Evolutionary conservation across 2,797 vertebrate species (phyloP), one percentile per base, ranked within the genome.

Genomic region (Coccyzus lansbergi): DNA sequence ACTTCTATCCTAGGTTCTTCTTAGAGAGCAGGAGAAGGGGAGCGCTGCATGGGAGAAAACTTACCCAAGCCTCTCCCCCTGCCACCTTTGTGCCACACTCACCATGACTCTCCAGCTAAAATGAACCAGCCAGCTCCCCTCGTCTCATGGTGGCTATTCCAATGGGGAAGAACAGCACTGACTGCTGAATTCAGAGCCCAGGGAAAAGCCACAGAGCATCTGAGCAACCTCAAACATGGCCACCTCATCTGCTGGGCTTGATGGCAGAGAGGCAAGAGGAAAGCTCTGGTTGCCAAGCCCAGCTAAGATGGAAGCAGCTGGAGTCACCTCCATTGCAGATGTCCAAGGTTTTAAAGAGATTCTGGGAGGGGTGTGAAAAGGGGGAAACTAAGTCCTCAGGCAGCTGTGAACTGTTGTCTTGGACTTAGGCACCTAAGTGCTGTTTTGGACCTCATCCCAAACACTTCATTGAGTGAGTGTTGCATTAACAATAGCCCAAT

Each of bases 391-490:
- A 90, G 63, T 84, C 67, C 67, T 92, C 42, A 90, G 90, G 77
- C 90, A 95, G 88, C 77, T 93, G 91, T 79, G 91, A 88, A 86
- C 72, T 26, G 24, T 59, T 91, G 58, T 81, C 92, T 86, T 79
- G 74, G 86, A 92, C 88, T 96, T 96, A 94, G 83, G 80, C 63
- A 93, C 90, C 90, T 86, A 95, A 96, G 88, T 90, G 92, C 52
- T 90, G 74, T 94, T 72, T 92, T 96, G 94, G 96, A 92, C 29
- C 44, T 88, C 40, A 38, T 94, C 95, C 94, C 88, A 94, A 96
- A 94, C 91, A 96, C 95, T 90, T 96, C 94, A 94, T 94, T 96
- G 92, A 92, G 59, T 51, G 91, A 95, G 90, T 90, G 80, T 76
- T 96, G 90, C 85, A 82, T 79, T 94, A 93, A 86, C 74, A 88